Conservation (phyloP, 2,797 vertebrate species). For the Spinibarbus caldwelli region DNA sequence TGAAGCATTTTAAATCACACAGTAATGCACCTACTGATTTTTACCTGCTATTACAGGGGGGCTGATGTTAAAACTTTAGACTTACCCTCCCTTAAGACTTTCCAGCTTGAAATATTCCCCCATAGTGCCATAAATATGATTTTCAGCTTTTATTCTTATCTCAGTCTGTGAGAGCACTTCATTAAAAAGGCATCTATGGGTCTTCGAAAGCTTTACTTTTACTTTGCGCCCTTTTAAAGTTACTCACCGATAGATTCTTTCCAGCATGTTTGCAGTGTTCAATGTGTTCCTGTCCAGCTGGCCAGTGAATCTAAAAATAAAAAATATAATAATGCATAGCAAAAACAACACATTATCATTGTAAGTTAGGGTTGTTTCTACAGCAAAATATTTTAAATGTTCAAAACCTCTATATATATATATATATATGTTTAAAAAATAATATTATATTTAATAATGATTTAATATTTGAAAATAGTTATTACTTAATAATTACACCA, state of each 20-base stretch:
- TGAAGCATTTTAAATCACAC: constrained; percentile 33
- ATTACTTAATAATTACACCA: background rate
- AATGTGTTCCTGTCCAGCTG: constrained; percentile 78
- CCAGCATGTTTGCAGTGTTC: constrained; percentile 83
- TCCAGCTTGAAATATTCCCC: constrained; percentile 20
- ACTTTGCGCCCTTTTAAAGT: too few species aligned
- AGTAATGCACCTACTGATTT: constrained; percentile 42
- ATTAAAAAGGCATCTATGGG: constrained; percentile 9
- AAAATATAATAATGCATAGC: constrained; percentile 1
- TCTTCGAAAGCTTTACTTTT: constrained; percentile 3
- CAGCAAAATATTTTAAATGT: too few species aligned
- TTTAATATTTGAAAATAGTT: background rate
- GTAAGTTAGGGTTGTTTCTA: too few species aligned
- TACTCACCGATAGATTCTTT: constrained; percentile 79
- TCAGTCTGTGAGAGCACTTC: constrained; percentile 30
- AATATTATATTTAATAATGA: background rate
- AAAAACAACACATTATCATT: background rate
- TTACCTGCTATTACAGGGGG: background rate
- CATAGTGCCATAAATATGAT: constrained; percentile 45
- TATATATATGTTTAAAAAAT: background rate
- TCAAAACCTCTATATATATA: background rate
- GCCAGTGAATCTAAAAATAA: constrained; percentile 84
- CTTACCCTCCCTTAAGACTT: constrained; percentile 12
- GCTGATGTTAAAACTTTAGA: constrained; percentile 26
- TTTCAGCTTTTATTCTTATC: constrained; percentile 39